Conservation (phyloP, 2,888 invertebrate genomes). For the Apamea anceps region DNA sequence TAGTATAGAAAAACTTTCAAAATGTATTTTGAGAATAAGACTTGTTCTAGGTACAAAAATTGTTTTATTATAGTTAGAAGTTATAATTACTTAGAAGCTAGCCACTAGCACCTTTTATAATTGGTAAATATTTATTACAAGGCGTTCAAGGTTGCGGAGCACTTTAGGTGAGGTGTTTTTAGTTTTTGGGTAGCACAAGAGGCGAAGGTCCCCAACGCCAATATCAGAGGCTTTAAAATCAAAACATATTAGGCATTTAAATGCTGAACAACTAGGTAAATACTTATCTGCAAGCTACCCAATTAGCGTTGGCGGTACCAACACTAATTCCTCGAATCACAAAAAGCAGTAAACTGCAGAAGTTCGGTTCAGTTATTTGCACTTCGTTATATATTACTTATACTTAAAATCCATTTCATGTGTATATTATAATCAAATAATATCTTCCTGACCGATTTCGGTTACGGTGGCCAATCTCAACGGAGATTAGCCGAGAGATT, state of each 20-base stretch:
- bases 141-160: neutral
- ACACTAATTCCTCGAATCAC: neutral
- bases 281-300: neutral
- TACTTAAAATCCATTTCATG: neutral
- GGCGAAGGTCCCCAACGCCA: neutral
- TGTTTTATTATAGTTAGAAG: no score
- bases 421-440: neutral
- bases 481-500: no score
- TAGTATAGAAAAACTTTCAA: no score
- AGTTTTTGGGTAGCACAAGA: neutral
- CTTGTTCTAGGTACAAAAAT: no score
- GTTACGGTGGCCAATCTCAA: no score
- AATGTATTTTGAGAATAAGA: no score
- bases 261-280: neutral
- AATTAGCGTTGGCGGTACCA: conserved; percentile 4
- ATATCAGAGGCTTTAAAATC: neutral
- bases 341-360: conserved; percentile 1
- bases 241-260: neutral
- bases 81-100: neutral
- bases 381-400: neutral
- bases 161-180: neutral
- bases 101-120: no score
- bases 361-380: neutral
- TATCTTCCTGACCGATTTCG: no score
- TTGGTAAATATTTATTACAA: neutral